These are phyloP conservation scores for Crypturellus tataupa DNA, from an alignment of 2,797 vertebrate species.

Conservation along the genomic window DNA sequence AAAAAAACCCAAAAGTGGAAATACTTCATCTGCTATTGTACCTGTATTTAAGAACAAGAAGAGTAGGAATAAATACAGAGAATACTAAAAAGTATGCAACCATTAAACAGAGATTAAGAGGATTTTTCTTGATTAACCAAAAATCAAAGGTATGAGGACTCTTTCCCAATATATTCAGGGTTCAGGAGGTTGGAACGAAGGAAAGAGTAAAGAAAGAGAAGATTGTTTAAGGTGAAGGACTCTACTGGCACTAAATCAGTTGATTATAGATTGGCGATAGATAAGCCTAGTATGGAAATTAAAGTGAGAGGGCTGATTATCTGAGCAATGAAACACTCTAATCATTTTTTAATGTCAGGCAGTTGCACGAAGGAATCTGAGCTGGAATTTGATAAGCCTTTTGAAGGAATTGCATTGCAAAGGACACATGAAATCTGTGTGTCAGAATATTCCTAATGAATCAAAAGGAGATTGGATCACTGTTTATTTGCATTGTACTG, in stretches of 20 bases:
- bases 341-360: conserved; percentile 19
- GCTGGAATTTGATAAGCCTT: background rate
- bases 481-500: background rate
- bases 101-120: background rate
- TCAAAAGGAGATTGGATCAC: background rate
- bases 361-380: background rate
- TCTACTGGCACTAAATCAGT: background rate
- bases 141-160: background rate
- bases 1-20: background rate
- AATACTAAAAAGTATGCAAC: background rate
- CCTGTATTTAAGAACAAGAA: background rate
- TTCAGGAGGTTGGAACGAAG: background rate
- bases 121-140: background rate
- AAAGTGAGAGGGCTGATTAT: background rate
- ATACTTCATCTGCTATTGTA: background rate
- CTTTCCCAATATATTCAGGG: background rate
- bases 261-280: background rate
- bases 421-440: background rate
- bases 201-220: background rate
- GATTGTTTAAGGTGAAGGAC: background rate
- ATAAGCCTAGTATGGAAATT: background rate
- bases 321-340: background rate
- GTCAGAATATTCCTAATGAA: background rate
- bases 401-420: background rate
- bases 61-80: background rate